Evolutionary conservation across 2,888 invertebrate species (phyloP).

Genomic region (Dasypogon diadema): DNA sequence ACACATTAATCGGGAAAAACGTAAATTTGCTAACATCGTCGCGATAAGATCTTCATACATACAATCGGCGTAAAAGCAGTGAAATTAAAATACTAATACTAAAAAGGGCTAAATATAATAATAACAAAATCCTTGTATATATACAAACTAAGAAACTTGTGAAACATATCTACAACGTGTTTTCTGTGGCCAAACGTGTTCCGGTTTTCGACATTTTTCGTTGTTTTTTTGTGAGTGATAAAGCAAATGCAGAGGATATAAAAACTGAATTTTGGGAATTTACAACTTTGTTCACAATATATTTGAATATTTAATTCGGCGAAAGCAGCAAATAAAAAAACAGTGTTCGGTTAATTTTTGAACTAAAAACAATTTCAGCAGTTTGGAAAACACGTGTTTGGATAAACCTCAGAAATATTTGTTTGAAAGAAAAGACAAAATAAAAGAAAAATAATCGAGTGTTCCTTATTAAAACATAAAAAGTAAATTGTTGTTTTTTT

Average conservation of each 20-base stretch:
- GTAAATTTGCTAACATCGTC: too few relatives aligned
- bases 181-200: not conserved
- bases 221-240: not conserved
- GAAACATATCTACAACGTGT: slow-evolving; percentile 2
- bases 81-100: not conserved
- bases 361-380: too few relatives aligned
- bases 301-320: too few relatives aligned
- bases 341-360: too few relatives aligned
- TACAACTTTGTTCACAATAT: too few relatives aligned
- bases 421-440: not conserved
- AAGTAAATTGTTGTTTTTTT: slow-evolving; percentile 47
- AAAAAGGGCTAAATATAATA: slow-evolving; percentile 33
- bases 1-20: not conserved
- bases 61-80: slow-evolving; percentile 2
- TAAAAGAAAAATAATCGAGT: slow-evolving; percentile 21
- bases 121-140: not conserved
- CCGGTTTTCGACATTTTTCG: not conserved
- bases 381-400: slow-evolving; percentile 1
- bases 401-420: slow-evolving; percentile 17
- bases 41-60: not conserved
- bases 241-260: not conserved
- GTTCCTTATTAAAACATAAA: slow-evolving; percentile 22
- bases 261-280: too few relatives aligned
- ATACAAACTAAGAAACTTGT: not conserved
- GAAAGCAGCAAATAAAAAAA: too few relatives aligned